Evolutionary conservation across 2,888 invertebrate genomes (phyloP).

Genomic region (Geophilus truncorum): DNA sequence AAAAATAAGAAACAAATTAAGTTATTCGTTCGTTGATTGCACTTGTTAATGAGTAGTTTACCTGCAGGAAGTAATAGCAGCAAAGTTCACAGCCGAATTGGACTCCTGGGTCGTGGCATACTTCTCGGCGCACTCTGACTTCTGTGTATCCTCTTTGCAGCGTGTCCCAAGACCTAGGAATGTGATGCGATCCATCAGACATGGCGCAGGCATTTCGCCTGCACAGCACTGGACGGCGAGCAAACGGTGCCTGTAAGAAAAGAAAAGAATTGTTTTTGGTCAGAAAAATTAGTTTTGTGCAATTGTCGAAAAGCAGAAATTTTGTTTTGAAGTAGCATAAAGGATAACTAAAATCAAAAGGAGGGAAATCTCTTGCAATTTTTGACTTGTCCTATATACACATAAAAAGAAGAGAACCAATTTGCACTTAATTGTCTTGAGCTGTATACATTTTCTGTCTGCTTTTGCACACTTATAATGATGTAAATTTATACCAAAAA

Average conservation of each 20-base stretch:
- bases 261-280: too few species aligned
- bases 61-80: neutral
- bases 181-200: neutral
- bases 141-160: neutral
- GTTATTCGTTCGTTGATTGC: neutral
- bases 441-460: too few species aligned
- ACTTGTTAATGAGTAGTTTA: neutral
- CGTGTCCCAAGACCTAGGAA: neutral
- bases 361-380: too few species aligned
- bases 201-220: neutral
- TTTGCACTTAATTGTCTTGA: too few species aligned
- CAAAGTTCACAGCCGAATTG: neutral
- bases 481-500: too few species aligned
- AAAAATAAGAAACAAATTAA: neutral
- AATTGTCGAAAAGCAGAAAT: too few species aligned
- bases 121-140: neutral
- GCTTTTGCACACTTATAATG: too few species aligned
- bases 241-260: neutral
- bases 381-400: too few species aligned
- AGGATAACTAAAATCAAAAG: too few species aligned
- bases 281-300: too few species aligned
- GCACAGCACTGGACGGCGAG: neutral
- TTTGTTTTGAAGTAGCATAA: too few species aligned
- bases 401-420: too few species aligned
- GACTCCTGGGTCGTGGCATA: neutral